Conservation (phyloP, 2,888 invertebrate species). For the Invenusta paracnida region DNA sequence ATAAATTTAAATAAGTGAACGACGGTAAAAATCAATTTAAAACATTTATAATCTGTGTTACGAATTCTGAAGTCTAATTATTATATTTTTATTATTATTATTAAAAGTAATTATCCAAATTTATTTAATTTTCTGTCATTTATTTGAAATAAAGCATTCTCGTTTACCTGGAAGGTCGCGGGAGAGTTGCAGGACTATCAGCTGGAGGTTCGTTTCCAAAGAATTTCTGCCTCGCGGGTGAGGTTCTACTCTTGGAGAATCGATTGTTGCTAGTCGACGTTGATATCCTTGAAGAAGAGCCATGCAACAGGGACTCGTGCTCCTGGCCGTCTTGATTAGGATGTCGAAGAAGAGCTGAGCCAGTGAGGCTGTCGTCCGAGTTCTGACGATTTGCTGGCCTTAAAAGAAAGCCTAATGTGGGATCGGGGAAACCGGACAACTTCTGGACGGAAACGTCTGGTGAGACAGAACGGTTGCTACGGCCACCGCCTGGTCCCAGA, state of each 20-base stretch:
- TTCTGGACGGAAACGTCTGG: conserved; percentile 45
- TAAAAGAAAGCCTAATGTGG: conserved; percentile 54
- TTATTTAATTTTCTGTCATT: too few relatives aligned
- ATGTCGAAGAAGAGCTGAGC: background rate
- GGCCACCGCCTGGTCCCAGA: background rate
- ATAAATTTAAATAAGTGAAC: too few relatives aligned
- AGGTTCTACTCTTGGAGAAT: background rate
- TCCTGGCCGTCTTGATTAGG: background rate
- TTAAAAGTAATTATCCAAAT: too few relatives aligned
- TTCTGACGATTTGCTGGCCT: conserved; percentile 47
- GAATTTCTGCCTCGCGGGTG: background rate
- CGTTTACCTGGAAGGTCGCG: too few relatives aligned
- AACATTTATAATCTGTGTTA: too few relatives aligned
- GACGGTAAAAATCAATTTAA: too few relatives aligned
- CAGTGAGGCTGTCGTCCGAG: conserved; percentile 32
- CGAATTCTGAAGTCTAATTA: too few relatives aligned
- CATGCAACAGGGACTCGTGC: background rate
- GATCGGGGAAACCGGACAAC: conserved; percentile 49
- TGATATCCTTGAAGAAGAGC: background rate
- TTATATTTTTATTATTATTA: too few relatives aligned
- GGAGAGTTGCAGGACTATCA: too few relatives aligned
- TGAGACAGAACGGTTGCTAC: conserved; percentile 6
- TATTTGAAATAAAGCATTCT: too few relatives aligned
- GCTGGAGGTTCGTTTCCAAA: background rate
- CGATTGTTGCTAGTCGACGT: background rate